Percentiles rank a stretch among this genome's conserved stretches.
phyloP scores from a whole-genome alignment of 1,140 invertebrate species.

The Saccostrea echinata region DNA sequence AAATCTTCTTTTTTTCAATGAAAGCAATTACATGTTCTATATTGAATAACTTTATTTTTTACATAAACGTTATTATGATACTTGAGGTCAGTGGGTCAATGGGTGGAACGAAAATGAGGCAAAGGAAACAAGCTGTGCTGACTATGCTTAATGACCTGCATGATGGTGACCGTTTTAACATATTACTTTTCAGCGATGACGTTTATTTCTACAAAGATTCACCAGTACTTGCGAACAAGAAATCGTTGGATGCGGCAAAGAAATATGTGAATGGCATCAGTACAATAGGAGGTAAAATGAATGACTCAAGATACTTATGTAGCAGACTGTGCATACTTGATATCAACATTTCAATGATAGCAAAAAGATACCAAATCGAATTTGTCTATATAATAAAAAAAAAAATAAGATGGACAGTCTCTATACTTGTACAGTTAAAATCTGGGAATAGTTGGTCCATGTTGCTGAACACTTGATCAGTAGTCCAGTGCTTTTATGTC shows the following conservation, averaged over 20 bases:
- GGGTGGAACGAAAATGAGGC: constrained; percentile 84
- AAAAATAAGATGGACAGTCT: no score
- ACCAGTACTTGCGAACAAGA: constrained; percentile 51
- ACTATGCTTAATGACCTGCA: constrained; percentile 84
- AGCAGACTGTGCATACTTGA: no score
- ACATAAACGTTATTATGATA: constrained; percentile 87
- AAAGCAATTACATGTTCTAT: no score
- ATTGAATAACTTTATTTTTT: background rate
- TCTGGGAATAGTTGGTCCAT: no score
- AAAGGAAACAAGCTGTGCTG: constrained; percentile 86
- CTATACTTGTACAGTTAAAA: no score
- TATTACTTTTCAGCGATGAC: constrained; percentile 83
- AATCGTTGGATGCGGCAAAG: constrained; percentile 56
- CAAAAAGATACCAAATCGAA: no score
- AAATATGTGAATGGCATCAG: constrained; percentile 56
- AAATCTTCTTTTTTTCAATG: no score
- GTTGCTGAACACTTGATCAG: no score
- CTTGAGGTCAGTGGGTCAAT: constrained; percentile 87
- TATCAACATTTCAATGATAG: no score
- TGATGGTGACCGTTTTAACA: constrained; percentile 85
- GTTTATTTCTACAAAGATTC: constrained; percentile 64
- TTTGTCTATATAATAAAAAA: no score
- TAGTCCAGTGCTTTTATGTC: no score
- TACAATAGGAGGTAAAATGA: constrained; percentile 66
- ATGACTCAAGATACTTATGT: no score